A percentile compares a stretch with the other conserved stretches of the same genome.
These are phyloP conservation scores for Polydrusus cervinus DNA, from an alignment of 2,888 invertebrate genomes.

Conservation along the genomic window DNA sequence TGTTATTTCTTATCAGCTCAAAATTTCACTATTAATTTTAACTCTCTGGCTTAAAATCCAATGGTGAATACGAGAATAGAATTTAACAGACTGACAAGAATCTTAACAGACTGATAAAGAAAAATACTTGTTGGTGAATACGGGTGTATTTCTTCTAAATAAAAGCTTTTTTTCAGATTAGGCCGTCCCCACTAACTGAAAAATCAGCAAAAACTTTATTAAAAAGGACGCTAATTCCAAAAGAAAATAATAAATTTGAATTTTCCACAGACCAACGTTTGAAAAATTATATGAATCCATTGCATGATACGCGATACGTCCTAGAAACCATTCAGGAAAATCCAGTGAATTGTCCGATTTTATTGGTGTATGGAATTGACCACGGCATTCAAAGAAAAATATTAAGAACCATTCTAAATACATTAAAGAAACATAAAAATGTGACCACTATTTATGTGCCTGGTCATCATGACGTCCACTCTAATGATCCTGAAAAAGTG, in stretches of 20 bases:
- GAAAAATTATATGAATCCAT: conserved; percentile 68
- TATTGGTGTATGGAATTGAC: conserved; percentile 64
- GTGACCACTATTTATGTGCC: conserved; percentile 68
- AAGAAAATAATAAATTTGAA: conserved; percentile 71
- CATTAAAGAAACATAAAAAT: conserved; percentile 61
- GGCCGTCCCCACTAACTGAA: conserved; percentile 64
- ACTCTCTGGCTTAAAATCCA: no score
- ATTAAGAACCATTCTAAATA: conserved; percentile 57
- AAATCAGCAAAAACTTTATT: conserved; percentile 73
- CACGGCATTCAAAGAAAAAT: conserved; percentile 56
- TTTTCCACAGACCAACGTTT: conserved; percentile 76
- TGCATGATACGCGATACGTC: conserved; percentile 62
- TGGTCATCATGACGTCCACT: conserved; percentile 79
- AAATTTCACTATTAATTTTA: no score
- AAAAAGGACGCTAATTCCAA: conserved; percentile 69
- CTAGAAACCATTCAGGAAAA: conserved; percentile 65
- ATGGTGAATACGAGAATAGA: no score
- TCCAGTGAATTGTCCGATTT: conserved; percentile 67
- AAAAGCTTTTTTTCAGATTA: conserved; percentile 25
- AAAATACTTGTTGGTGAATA: no score
- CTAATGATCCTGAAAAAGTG: conserved; percentile 74
- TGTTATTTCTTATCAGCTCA: no score
- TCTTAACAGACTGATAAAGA: no score
- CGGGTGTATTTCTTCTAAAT: no score
- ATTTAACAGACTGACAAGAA: no score